These are phyloP conservation scores for Semibalanus balanoides DNA, from an alignment of 1,140 invertebrate genomes.

Conservation along the genomic window DNA sequence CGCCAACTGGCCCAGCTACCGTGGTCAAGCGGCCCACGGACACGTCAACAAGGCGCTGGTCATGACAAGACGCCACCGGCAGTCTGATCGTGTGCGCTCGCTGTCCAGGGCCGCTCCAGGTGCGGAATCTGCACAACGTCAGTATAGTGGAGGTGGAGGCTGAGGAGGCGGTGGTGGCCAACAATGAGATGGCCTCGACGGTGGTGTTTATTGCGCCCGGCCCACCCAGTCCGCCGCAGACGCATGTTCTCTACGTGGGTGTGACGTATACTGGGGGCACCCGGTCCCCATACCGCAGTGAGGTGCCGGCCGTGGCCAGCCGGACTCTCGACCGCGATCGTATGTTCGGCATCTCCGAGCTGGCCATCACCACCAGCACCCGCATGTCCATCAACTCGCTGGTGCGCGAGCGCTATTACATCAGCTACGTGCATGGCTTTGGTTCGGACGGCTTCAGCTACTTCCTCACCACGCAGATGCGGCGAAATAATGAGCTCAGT, in stretches of 20 bases:
- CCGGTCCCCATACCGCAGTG: constrained; percentile 72
- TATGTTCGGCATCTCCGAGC: constrained; percentile 78
- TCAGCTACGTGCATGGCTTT: constrained; percentile 93
- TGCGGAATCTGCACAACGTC: constrained; percentile 78
- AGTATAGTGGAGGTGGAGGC: constrained; percentile 58
- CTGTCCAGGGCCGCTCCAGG: no score
- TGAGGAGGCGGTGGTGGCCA: constrained; percentile 81
- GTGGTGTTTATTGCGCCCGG: constrained; percentile 94
- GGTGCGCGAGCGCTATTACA: constrained; percentile 80
- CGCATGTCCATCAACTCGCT: constrained; percentile 80
- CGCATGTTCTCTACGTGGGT: constrained; percentile 83
- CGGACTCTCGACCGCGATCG: constrained; percentile 71
- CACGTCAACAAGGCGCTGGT: no score
- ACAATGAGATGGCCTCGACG: constrained; percentile 83
- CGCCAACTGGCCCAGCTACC: no score
- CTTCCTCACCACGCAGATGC: constrained; percentile 88
- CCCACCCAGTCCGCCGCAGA: constrained; percentile 54
- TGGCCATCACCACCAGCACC: constrained; percentile 81
- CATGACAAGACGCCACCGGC: no score
- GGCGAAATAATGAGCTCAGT: constrained; percentile 43
- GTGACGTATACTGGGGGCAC: constrained; percentile 65
- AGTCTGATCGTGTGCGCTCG: no score
- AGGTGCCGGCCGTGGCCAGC: constrained; percentile 86
- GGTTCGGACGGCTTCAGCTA: constrained; percentile 91
- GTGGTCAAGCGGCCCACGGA: no score